phyloP scores from a whole-genome alignment of 2,113 vertebrate species.

The Platysternon megacephalum region DNA sequence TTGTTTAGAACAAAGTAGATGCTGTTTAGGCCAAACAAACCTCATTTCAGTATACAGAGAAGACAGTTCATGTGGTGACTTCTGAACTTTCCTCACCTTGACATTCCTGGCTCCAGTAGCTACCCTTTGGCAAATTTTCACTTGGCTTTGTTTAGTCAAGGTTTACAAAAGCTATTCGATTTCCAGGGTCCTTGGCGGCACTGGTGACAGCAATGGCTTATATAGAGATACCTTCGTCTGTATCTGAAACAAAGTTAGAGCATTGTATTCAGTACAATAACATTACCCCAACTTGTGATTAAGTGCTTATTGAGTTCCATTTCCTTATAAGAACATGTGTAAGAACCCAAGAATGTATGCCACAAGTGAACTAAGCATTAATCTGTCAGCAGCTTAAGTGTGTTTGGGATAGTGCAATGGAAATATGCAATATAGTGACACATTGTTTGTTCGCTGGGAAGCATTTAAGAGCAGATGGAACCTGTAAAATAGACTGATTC shows the following conservation, averaged over 20 bases:
- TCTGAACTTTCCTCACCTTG: not conserved
- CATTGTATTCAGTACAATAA: slow-evolving; percentile 37
- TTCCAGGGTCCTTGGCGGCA: slow-evolving; percentile 25
- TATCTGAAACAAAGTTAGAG: slow-evolving; percentile 30
- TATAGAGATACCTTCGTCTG: slow-evolving; percentile 37
- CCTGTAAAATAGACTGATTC: slow-evolving; percentile 49
- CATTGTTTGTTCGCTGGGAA: slow-evolving; percentile 66
- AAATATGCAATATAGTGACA: slow-evolving; percentile 51
- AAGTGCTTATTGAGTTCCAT: slow-evolving; percentile 62
- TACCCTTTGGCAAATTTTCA: slow-evolving; percentile 3
- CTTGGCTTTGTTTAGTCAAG: slow-evolving; percentile 50
- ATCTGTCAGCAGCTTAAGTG: slow-evolving; percentile 75
- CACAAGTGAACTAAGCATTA: slow-evolving; percentile 67
- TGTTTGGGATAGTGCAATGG: slow-evolving; percentile 69
- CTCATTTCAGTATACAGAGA: not conserved
- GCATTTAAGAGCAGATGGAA: slow-evolving; percentile 67
- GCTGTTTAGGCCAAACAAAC: not conserved
- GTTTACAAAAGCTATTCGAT: slow-evolving; percentile 46
- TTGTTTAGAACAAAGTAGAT: not conserved
- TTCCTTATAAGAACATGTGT: slow-evolving; percentile 78
- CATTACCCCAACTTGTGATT: slow-evolving; percentile 33
- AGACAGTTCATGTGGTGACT: slow-evolving; percentile 6
- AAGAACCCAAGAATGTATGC: slow-evolving; percentile 68
- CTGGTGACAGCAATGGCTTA: slow-evolving; percentile 15
- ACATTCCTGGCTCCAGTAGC: not conserved